Evolutionary conservation across 2,113 vertebrate genomes (phyloP).

Genomic region (Stegostoma tigrinum): DNA sequence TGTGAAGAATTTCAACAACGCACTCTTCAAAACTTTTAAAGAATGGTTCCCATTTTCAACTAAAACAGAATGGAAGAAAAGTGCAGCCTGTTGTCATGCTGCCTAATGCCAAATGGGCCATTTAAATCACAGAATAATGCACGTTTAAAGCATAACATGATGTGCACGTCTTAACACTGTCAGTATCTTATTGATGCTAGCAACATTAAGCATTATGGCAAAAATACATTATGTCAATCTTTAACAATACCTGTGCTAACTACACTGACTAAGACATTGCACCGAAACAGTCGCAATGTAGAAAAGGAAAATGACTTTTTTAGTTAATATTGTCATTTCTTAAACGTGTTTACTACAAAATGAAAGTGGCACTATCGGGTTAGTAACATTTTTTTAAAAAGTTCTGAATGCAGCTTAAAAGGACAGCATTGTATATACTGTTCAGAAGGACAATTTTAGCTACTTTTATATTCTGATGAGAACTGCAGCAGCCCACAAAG

Average conservation of each 20-base stretch:
- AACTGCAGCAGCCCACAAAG: not conserved
- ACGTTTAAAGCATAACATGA: not conserved
- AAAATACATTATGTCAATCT: not conserved
- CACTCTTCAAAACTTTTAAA: not conserved
- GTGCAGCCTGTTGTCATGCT: not conserved
- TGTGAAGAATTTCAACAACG: not conserved
- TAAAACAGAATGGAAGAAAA: not conserved
- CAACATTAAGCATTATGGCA: not conserved
- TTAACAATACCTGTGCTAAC: not conserved
- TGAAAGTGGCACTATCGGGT: not conserved
- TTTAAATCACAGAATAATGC: not conserved
- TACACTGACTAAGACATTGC: not conserved
- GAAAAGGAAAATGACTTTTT: not conserved
- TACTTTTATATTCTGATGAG: not conserved
- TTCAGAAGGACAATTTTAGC: not conserved
- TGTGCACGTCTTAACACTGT: not conserved
- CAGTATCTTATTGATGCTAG: not conserved
- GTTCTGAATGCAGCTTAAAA: not conserved
- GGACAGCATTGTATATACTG: not conserved
- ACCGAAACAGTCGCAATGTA: not conserved
- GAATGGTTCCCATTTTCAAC: not conserved
- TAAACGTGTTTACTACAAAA: not conserved
- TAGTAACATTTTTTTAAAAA: not conserved
- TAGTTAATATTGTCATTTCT: conserved; percentile 10
- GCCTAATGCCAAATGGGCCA: not conserved